These are phyloP conservation scores for Listronotus oregonensis DNA, from an alignment of 1,140 invertebrate species.

Conservation along the genomic window DNA sequence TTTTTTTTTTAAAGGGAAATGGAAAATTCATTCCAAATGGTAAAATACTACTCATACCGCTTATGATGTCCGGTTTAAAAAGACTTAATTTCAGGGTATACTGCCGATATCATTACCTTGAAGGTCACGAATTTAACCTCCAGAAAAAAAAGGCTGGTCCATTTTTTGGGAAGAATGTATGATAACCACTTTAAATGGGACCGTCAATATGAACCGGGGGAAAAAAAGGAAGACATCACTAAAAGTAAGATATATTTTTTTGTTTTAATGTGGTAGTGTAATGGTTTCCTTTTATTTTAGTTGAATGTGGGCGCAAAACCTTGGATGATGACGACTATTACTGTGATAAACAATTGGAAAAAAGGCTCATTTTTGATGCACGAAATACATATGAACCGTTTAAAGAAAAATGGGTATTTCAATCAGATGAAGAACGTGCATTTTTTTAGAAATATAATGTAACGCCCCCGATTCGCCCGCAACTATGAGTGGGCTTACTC, in stretches of 20 bases:
- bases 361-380: slow-evolving; percentile 86
- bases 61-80: neutral
- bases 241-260: neutral
- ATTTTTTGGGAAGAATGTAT: slow-evolving; percentile 72
- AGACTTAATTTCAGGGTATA: slow-evolving; percentile 67
- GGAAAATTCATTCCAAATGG: slow-evolving; percentile 89
- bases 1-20: slow-evolving; percentile 74
- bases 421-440: slow-evolving; percentile 56
- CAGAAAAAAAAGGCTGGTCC: slow-evolving; percentile 75
- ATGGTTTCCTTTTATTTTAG: slow-evolving; percentile 53
- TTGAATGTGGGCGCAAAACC: slow-evolving; percentile 59
- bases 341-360: slow-evolving; percentile 83
- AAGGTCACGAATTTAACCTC: slow-evolving; percentile 70
- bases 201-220: slow-evolving; percentile 57
- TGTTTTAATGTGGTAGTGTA: too few species aligned
- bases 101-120: slow-evolving; percentile 83
- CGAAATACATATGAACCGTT: slow-evolving; percentile 77
- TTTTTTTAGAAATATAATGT: slow-evolving; percentile 69
- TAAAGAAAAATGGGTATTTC: slow-evolving; percentile 62
- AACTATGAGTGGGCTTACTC: slow-evolving; percentile 84
- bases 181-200: slow-evolving; percentile 63
- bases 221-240: slow-evolving; percentile 36
- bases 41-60: slow-evolving; percentile 55
- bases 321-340: slow-evolving; percentile 74
- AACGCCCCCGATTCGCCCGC: slow-evolving; percentile 79